Conservation (phyloP, 2,797 vertebrate genomes). For the Acrossocheilus fasciatus region DNA sequence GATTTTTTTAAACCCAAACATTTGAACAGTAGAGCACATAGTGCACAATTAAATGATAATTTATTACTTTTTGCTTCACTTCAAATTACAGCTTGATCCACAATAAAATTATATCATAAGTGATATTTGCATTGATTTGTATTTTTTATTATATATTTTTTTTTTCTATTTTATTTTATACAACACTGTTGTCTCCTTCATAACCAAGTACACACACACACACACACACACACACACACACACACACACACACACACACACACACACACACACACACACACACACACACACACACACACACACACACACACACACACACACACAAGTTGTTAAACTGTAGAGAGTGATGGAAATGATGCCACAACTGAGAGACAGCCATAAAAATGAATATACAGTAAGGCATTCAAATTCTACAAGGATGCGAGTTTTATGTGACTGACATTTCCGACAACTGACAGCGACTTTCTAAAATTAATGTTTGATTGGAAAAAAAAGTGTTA, state of each 20-base stretch:
- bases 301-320: background rate
- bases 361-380: too few species aligned
- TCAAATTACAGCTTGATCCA: background rate
- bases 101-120: too few species aligned
- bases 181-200: background rate
- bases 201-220: background rate
- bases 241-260: background rate
- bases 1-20: background rate
- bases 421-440: background rate
- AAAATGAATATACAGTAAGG: too few species aligned
- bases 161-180: background rate
- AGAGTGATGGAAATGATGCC: background rate
- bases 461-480: background rate
- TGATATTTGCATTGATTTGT: too few species aligned
- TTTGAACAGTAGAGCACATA: background rate
- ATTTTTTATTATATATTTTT: too few species aligned
- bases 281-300: background rate
- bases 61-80: background rate
- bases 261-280: background rate
- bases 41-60: background rate
- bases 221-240: too few species aligned
- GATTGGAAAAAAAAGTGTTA: background rate
- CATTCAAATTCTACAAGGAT: background rate
- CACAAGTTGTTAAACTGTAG: background rate
- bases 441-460: background rate